phyloP scores from a whole-genome alignment of 1,140 invertebrate genomes.

The Caenorhabditis remanei region DNA sequence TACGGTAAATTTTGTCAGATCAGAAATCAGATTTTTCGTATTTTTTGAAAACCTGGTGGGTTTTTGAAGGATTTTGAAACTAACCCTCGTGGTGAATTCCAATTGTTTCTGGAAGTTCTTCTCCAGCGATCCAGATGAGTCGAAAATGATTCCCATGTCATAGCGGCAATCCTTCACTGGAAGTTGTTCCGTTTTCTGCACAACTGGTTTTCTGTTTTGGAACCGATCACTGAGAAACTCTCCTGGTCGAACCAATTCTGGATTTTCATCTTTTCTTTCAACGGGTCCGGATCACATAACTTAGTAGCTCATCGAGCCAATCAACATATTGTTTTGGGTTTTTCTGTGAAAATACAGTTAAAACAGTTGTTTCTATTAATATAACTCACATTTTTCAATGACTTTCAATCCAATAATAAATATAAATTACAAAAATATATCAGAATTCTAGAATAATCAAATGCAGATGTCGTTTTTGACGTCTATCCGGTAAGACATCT shows the following conservation, averaged over 20 bases:
- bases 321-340: conserved; percentile 6
- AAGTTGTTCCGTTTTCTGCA: not conserved
- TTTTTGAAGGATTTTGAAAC: too few relatives aligned
- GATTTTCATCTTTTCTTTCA: not conserved
- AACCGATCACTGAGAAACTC: not conserved
- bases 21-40: too few relatives aligned
- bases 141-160: conserved; percentile 54
- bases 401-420: too few relatives aligned
- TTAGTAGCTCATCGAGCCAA: conserved; percentile 49
- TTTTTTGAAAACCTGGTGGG: too few relatives aligned
- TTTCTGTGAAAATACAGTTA: conserved; percentile 3
- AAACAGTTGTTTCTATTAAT: too few relatives aligned
- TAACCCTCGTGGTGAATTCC: too few relatives aligned
- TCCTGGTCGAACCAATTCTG: conserved; percentile 7
- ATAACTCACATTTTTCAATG: too few relatives aligned
- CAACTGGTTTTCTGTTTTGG: not conserved
- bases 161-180: conserved; percentile 20
- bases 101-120: conserved; percentile 46
- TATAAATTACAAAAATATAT: too few relatives aligned
- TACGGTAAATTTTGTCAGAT: too few relatives aligned
- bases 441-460: too few relatives aligned
- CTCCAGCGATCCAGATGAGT: conserved; percentile 48
- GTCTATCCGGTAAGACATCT: too few relatives aligned
- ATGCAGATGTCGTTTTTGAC: too few relatives aligned
- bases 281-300: not conserved